Evolutionary conservation across 2,797 vertebrate species (phyloP).

Genomic region (Myotis daubentonii): DNA sequence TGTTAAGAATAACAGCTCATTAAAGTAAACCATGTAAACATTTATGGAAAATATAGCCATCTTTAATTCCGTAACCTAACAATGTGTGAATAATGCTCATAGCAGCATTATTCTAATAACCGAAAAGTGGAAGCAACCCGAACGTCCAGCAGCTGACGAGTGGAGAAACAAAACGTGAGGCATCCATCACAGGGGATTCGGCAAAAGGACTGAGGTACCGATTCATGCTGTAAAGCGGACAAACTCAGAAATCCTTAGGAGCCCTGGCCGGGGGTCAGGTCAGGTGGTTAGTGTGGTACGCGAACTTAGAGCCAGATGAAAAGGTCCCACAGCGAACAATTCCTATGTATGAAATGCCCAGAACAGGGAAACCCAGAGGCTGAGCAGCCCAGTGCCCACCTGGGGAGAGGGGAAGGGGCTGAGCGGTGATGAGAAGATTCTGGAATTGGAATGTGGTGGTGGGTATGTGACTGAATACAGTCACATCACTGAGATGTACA

Average conservation of each 20-base stretch:
- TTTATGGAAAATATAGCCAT: background rate
- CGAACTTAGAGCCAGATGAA: background rate
- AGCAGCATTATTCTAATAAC: background rate
- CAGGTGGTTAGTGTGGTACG: background rate
- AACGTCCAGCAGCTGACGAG: background rate
- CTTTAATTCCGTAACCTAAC: background rate
- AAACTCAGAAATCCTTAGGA: background rate
- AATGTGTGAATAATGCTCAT: background rate
- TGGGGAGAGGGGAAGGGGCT: background rate
- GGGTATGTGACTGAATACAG: background rate
- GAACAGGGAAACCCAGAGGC: no score
- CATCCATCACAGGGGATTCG: rapidly evolving
- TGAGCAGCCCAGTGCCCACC: background rate
- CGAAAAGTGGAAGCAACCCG: background rate
- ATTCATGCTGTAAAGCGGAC: background rate
- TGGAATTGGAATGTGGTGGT: background rate
- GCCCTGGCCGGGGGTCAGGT: background rate
- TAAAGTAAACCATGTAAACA: background rate
- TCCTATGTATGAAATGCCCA: no score
- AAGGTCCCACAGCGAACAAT: no score
- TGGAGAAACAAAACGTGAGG: background rate
- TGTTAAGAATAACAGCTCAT: background rate
- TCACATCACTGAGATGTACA: background rate
- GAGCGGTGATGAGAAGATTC: background rate
- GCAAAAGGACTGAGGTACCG: background rate